A percentile compares a stretch with the other conserved stretches of the same genome.
These are phyloP conservation scores for Smutsia temminckii DNA, from an alignment of 2,797 vertebrate species.

Conservation along the genomic window DNA sequence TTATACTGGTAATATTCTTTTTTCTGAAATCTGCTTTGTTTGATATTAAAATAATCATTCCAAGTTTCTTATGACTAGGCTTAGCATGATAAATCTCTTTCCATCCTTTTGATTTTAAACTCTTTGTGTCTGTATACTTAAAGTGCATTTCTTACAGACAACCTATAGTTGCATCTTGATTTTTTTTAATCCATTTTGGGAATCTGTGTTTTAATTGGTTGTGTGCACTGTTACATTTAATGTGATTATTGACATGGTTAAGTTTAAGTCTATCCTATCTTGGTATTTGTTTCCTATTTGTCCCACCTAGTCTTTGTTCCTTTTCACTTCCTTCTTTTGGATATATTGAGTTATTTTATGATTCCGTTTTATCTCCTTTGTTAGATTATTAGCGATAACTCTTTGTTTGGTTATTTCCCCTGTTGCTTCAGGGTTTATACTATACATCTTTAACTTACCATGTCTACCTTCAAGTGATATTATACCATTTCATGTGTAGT, in stretches of 20 bases:
- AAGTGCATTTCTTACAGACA: neutral
- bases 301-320: neutral
- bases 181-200: neutral
- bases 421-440: neutral
- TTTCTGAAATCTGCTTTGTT: neutral
- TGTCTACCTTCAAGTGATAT: neutral
- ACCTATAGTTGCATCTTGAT: neutral
- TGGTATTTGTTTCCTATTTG: neutral
- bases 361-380: neutral
- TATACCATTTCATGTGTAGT: neutral
- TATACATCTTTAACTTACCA: neutral
- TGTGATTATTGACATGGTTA: neutral
- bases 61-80: neutral
- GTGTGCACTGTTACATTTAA: neutral
- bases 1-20: neutral
- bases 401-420: neutral
- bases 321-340: neutral
- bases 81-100: neutral
- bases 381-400: neutral
- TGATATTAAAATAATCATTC: neutral
- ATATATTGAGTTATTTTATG: neutral
- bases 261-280: neutral
- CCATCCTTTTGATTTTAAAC: neutral
- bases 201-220: neutral
- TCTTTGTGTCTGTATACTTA: neutral